Base-by-base conservation (phyloP, 2,113 vertebrate species). In the Oncorhynchus keta region DNA sequence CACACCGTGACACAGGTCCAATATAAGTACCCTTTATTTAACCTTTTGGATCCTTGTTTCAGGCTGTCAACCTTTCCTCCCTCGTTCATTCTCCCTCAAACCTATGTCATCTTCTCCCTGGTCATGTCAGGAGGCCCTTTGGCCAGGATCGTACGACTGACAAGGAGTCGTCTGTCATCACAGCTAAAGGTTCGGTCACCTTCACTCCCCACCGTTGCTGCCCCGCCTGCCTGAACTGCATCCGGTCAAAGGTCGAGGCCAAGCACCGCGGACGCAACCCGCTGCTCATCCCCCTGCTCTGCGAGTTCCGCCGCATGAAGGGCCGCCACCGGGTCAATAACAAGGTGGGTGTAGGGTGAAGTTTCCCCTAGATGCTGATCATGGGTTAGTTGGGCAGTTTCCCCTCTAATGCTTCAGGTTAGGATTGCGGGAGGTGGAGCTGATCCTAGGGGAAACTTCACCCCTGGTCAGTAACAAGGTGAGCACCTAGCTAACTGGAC, bases 231-330 rank as follows among this genome's bases (percentile, higher is more conserved):
- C 86, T 97, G 79, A 85, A 93, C 0, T 91, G 90, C 0, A 66
- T 94, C 3, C 86, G 93, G 1, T 92, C 93, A 0, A 2, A 82
- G 1, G 78, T 76, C 13, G 75, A 59, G 0, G 89, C 91, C 1
- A 91, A 93, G 74, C 91, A 95, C 84, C 92, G 91, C 13, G 93
- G 94, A 82, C 87, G 89, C 49, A 97, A 97, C 88, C 96, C 96
- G 0, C 91, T 97, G 26, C 90, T 95, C 0, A 89, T 95, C 30
- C 96, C 96, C 0, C 87, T 95, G 6, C 94, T 97, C 0, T 95
- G 95, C 22, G 94, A 94, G 73, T 97, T 97, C 87, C 92, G 94
- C 0, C 91, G 95, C 1, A 95, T 96, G 93, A 96, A 94, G 0
- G 95, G 94, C 0, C 92, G 94, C 9, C 91, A 92, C 2, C 90